Evolutionary conservation across 2,797 vertebrate species (phyloP), one percentile per base, ranked within the genome.

Genomic region (Peromyscus melanophrys): DNA sequence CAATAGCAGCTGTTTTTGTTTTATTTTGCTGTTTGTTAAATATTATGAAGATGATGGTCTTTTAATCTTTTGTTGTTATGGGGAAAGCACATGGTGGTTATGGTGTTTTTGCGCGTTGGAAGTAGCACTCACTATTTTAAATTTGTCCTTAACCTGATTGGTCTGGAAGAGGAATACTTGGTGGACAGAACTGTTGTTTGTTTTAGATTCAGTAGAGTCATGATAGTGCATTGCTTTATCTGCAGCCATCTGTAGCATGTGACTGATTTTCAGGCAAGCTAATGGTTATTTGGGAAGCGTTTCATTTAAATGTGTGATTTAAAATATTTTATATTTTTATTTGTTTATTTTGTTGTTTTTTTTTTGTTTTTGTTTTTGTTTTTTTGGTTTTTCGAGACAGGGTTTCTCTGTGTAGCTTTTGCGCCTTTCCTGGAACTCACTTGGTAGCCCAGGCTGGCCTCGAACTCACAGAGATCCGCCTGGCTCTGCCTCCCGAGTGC

Each of bases 201-300:
- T 96, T 96, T 89, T 91, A 83, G 67, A 92, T 13, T 90, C 34
- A 89, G 55, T 61, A 29, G 92, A 87, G 40, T 93, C 57, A 8
- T 95, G n/a, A 49, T 61, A 92, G 21, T 95, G 23, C 25, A 94
- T 93, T 96, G 61, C 65, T 95, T 96, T 97, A 69, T 89, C 80
- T 49, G 29, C 40, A 91, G 83, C 57, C 65, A 78, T 91, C 78
- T 82, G 43, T 86, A 85, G 46, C 87, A 57, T 17, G 65, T 94
- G 89, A 84, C 63, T 95, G n/a, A 95, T 97, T 97, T 94, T 94
- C 52, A 90, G 61, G 34, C 90, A 85, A 93, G 76, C 55, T 95
- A 57, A 90, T 96, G 55, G 49, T 93, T 96, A 90, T 90, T 96
- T 96, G 82, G 75, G 69, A 95, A 94, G 81, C 83, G 34, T 43